Evolutionary conservation across 2,888 invertebrate genomes (phyloP).

Genomic region (Heliconius sara): DNA sequence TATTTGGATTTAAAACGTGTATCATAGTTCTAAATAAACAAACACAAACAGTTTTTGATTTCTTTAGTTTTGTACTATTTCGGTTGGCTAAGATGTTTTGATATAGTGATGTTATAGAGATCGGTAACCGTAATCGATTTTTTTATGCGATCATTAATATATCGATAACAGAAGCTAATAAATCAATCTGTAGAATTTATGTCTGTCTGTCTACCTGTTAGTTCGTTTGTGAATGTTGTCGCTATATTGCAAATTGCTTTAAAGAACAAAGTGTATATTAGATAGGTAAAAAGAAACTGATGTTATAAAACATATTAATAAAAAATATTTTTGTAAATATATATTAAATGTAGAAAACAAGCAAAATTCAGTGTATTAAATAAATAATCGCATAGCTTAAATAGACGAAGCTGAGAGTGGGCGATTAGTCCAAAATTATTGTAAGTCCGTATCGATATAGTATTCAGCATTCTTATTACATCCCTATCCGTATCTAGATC

Average conservation of each 20-base stretch:
- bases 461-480: background rate
- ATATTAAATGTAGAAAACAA: too few relatives aligned
- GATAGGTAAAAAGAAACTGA: too few relatives aligned
- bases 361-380: background rate
- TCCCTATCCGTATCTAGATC: background rate
- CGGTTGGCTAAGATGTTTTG: constrained; percentile 7
- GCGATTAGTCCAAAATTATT: background rate
- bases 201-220: too few relatives aligned
- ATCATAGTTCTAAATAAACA: constrained; percentile 35
- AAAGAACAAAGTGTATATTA: too few relatives aligned
- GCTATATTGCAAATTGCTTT: too few relatives aligned
- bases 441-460: background rate
- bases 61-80: constrained; percentile 19
- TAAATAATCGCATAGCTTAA: background rate
- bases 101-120: background rate
- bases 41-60: constrained; percentile 29
- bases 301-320: too few relatives aligned
- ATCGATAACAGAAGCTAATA: background rate
- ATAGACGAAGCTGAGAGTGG: background rate
- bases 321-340: too few relatives aligned
- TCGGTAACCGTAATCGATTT: background rate
- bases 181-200: background rate
- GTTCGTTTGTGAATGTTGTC: too few relatives aligned
- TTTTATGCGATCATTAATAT: background rate
- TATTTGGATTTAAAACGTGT: constrained; percentile 38